Conservation (phyloP, 2,888 invertebrate species). For the Tachystola acroxantha region DNA sequence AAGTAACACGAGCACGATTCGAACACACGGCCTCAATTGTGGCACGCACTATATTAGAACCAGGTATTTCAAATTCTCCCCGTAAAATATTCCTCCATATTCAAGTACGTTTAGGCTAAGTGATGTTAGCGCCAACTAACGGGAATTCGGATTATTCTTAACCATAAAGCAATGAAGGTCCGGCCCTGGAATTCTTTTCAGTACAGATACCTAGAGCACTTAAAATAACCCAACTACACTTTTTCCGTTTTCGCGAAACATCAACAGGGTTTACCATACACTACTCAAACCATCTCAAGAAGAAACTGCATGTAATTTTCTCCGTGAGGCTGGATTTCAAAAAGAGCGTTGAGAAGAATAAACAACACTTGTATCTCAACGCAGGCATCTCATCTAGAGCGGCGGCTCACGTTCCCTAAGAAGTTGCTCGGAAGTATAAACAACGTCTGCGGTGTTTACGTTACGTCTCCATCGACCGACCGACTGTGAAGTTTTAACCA, state of each 20-base stretch:
- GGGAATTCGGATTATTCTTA: too few relatives aligned
- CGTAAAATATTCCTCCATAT: too few relatives aligned
- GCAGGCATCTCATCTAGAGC: slow-evolving; percentile 63
- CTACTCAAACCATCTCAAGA: slow-evolving; percentile 46
- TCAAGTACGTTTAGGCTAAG: too few relatives aligned
- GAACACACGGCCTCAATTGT: too few relatives aligned
- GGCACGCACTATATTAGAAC: too few relatives aligned
- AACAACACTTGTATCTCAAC: slow-evolving; percentile 67
- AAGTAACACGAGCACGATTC: too few relatives aligned
- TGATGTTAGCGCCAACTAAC: too few relatives aligned
- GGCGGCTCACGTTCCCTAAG: slow-evolving; percentile 58
- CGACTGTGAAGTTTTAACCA: slow-evolving; percentile 39
- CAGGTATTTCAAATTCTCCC: too few relatives aligned
- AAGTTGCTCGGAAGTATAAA: slow-evolving; percentile 55
- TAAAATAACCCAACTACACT: too few relatives aligned
- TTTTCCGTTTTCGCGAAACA: slow-evolving; percentile 3
- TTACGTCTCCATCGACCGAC: slow-evolving; percentile 33
- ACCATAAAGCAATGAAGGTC: too few relatives aligned
- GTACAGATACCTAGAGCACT: too few relatives aligned
- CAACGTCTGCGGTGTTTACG: slow-evolving; percentile 54
- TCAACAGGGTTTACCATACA: slow-evolving; percentile 6
- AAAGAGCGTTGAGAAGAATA: slow-evolving; percentile 60
- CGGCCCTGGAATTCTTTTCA: too few relatives aligned
- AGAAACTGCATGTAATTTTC: slow-evolving; percentile 56
- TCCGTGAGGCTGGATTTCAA: slow-evolving; percentile 43